Base-by-base conservation (phyloP, 2,888 invertebrate species). In the Nowickia ferox region DNA sequence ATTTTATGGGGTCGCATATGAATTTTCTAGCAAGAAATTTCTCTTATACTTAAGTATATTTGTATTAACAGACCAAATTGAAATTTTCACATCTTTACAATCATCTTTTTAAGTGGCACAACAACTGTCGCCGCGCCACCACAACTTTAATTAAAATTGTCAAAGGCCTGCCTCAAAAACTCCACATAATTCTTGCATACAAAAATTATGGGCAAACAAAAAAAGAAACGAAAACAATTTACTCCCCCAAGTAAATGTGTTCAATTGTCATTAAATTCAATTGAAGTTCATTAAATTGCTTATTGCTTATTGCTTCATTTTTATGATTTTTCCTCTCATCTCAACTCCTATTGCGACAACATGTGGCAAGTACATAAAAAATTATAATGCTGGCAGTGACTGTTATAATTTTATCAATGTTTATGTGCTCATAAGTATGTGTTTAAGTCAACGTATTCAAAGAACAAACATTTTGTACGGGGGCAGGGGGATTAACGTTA, bases 401-500 rank as follows among this genome's bases (percentile, higher is more conserved):
- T 63, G 42, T 19, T 11, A 19, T 22, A 30, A 53, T 8, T 69
- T 19, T 15, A 19, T 40, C 8, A 19, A 30, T 66, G n/a, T n/a
- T 53, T 19, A 19, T 53, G n/a, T n/a, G n/a, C 48, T 48, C 48
- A n/a, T 48, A n/a, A 13, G 15, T 65, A 48, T 30, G 22, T 48
- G 9, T 17, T 57, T 65, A 13, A n/a, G 13, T 63, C n/a, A 38
- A 48, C 2, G 30, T 30, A 30, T 6, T 30, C 6, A 30, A 30
- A 30, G 6, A 6, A 6, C 6, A 30, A 30, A n/a, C n/a, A n/a
- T n/a, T n/a, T n/a, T n/a, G n/a, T 38, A 59, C 0, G 19, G 44
- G n/a, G 30, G 38, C 30, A 30, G 66, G 46, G 78, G 68, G 61
- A 78, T 75, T 69, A 74, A 84, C 68, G 74, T 84, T 84, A 84